Evolutionary conservation across 2,113 vertebrate genomes (phyloP).

Genomic region (Vidua macroura): DNA sequence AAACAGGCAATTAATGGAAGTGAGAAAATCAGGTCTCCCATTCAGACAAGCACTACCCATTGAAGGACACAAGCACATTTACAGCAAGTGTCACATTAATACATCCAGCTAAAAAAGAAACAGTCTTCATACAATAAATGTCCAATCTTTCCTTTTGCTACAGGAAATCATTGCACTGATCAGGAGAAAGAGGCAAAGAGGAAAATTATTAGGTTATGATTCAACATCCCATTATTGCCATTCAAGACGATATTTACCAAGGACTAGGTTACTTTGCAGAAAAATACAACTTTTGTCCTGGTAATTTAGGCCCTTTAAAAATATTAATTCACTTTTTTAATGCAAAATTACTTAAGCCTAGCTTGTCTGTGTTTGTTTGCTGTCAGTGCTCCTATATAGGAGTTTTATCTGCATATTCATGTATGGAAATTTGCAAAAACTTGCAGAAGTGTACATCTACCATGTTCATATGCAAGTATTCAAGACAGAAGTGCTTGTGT

Average conservation of each 20-base stretch:
- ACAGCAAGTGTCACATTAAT: neutral
- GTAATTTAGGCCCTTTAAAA: conserved; percentile 27
- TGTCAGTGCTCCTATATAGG: neutral
- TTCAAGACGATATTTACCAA: neutral
- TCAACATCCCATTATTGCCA: neutral
- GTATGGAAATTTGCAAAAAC: conserved; percentile 31
- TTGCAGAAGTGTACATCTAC: conserved; percentile 25
- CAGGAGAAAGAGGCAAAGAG: conserved; percentile 7
- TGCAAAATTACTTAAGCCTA: conserved; percentile 9
- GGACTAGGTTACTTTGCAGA: neutral
- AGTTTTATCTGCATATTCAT: conserved; percentile 36
- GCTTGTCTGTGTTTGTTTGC: neutral
- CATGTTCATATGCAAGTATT: neutral
- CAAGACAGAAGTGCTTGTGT: conserved; percentile 38
- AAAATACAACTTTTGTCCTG: neutral
- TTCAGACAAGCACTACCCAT: neutral
- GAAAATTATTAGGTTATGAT: conserved; percentile 34
- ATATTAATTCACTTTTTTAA: conserved; percentile 16
- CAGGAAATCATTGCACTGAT: neutral
- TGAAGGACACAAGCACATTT: neutral
- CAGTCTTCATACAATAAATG: neutral
- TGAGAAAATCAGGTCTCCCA: neutral
- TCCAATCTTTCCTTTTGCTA: neutral
- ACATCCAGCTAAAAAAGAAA: neutral
- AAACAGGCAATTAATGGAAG: neutral